phyloP scores from a whole-genome alignment of 2,113 vertebrate species.

The Boulengerochromis microlepis region DNA sequence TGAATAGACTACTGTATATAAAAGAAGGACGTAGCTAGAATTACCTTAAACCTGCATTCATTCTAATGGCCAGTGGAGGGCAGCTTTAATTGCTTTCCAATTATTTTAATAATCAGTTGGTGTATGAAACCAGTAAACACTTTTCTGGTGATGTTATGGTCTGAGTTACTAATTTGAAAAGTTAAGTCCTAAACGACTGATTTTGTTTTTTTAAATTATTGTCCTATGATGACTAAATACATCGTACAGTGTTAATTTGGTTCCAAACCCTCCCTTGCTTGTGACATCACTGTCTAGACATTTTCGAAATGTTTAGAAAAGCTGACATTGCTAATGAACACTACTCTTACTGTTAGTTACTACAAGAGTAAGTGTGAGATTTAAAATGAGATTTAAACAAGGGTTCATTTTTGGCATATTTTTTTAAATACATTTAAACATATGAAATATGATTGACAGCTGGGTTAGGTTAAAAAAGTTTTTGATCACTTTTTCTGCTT shows the following conservation, averaged over 20 bases:
- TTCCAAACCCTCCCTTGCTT: background rate
- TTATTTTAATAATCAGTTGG: background rate
- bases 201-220: background rate
- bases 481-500: background rate
- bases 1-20: background rate
- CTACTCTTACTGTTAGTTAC: background rate
- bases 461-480: accelerated
- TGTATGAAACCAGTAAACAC: background rate
- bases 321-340: accelerated
- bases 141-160: background rate
- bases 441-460: background rate
- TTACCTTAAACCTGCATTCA: background rate
- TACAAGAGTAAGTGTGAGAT: background rate
- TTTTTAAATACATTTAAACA: background rate
- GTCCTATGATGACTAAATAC: background rate
- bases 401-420: accelerated
- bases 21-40: background rate
- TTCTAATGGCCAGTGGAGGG: background rate
- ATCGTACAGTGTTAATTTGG: background rate
- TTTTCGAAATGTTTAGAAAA: background rate
- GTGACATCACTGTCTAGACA: background rate
- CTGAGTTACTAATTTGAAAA: background rate
- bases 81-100: background rate
- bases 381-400: background rate
- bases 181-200: accelerated